Percentiles rank a stretch among this genome's conserved stretches.
Conservation (phyloP, 2,113 vertebrate species). For the Alligator mississippiensis region DNA sequence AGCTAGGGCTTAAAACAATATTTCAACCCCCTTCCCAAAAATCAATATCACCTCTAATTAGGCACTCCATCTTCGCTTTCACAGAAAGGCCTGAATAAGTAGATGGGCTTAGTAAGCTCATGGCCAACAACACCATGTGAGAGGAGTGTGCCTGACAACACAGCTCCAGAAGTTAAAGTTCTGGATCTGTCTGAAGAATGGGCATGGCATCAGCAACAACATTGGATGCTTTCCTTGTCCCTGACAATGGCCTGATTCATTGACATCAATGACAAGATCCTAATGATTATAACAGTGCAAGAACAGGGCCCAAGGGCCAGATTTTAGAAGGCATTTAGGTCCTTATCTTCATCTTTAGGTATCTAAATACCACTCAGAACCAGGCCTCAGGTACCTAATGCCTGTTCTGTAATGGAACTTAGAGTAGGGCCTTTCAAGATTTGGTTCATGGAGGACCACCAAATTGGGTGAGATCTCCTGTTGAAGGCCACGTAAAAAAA, state of each 20-base stretch:
- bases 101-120: not conserved
- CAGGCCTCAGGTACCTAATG: not conserved
- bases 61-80: not conserved
- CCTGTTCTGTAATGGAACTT: not conserved
- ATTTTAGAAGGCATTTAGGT: not conserved
- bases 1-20: accelerated
- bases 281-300: not conserved
- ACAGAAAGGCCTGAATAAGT: not conserved
- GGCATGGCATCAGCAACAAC: not conserved
- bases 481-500: too few relatives aligned
- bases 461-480: too few relatives aligned
- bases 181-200: not conserved
- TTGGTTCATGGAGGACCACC: too few relatives aligned
- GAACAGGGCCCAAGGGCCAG: not conserved
- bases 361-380: not conserved
- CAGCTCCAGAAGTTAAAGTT: not conserved
- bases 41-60: not conserved
- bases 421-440: too few relatives aligned
- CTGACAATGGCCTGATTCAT: not conserved
- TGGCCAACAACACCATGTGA: not conserved
- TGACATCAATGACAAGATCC: not conserved
- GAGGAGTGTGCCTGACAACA: not conserved
- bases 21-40: not conserved
- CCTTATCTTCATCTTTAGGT: not conserved
- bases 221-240: not conserved